These are phyloP conservation scores for Matsumyia berberina DNA, from an alignment of 2,888 invertebrate species.

Conservation along the genomic window DNA sequence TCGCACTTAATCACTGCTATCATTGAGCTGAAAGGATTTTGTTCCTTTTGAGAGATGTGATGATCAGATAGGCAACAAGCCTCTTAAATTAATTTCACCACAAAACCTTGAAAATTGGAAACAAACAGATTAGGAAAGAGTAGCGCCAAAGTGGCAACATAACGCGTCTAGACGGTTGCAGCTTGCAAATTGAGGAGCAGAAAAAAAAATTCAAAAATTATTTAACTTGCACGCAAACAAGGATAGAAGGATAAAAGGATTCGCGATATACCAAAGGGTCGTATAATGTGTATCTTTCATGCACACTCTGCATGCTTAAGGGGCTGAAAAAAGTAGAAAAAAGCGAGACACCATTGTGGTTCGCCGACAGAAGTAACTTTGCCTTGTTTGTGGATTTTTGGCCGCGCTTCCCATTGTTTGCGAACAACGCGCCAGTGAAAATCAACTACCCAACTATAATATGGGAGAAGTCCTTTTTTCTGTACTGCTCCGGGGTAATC, in stretches of 20 bases:
- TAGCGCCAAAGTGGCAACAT: constrained; percentile 1
- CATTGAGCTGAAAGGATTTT: no score
- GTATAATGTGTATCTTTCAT: neutral
- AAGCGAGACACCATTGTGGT: constrained; percentile 19
- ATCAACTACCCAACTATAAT: constrained; percentile 42
- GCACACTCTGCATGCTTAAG: no score
- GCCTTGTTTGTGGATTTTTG: constrained; percentile 13
- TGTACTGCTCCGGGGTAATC: neutral
- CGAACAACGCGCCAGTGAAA: constrained; percentile 24
- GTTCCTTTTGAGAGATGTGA: no score
- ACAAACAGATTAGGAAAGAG: constrained; percentile 1
- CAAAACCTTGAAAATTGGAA: constrained; percentile 13
- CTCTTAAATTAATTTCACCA: no score
- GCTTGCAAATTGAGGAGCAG: neutral
- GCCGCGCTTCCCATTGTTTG: constrained; percentile 22
- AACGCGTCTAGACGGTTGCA: constrained; percentile 32
- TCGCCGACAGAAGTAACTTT: constrained; percentile 40
- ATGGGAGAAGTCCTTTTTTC: constrained; percentile 11
- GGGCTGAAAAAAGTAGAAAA: neutral
- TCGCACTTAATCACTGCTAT: neutral
- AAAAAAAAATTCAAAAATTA: constrained; percentile 5
- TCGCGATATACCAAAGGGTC: neutral
- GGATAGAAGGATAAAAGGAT: neutral
- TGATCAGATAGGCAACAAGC: no score
- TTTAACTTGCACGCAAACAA: constrained; percentile 16